phyloP scores from a whole-genome alignment of 2,113 vertebrate species.

The Etia nguti region DNA sequence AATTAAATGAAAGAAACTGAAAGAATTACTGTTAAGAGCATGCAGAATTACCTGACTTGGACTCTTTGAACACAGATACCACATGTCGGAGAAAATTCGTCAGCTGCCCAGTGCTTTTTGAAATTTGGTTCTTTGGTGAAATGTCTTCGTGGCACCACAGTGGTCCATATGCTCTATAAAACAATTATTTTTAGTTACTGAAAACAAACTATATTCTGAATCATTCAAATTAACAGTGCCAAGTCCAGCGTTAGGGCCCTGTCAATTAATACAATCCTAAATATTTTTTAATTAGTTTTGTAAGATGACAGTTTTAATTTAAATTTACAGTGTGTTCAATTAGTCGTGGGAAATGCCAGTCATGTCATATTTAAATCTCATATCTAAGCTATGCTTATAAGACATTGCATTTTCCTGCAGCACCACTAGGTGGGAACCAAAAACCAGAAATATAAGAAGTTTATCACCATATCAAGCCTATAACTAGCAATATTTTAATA shows the following conservation, averaged over 20 bases:
- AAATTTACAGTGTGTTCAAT: neutral
- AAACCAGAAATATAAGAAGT: neutral
- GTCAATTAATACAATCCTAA: neutral
- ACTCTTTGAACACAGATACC: constrained; percentile 93
- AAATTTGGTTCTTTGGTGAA: constrained; percentile 92
- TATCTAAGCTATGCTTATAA: neutral
- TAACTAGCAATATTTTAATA: neutral
- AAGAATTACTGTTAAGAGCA: neutral
- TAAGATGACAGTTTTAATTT: neutral
- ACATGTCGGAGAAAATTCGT: constrained; percentile 91
- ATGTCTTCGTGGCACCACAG: constrained; percentile 99
- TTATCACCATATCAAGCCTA: neutral
- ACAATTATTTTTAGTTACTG: constrained; percentile 6
- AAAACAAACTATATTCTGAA: neutral
- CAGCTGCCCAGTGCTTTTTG: constrained; percentile 91
- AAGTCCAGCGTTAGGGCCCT: neutral
- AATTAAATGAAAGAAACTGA: neutral
- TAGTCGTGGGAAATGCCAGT: neutral
- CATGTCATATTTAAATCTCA: neutral
- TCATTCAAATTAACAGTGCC: neutral
- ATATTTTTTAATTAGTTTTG: neutral
- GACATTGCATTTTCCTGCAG: neutral
- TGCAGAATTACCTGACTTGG: constrained; percentile 84
- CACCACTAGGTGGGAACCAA: constrained; percentile 50
- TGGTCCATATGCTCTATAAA: constrained; percentile 85